A percentile compares a stretch with the other conserved stretches of the same genome.
Evolutionary conservation across 2,888 invertebrate species (phyloP).

Genomic region (Eupsilia transversa): DNA sequence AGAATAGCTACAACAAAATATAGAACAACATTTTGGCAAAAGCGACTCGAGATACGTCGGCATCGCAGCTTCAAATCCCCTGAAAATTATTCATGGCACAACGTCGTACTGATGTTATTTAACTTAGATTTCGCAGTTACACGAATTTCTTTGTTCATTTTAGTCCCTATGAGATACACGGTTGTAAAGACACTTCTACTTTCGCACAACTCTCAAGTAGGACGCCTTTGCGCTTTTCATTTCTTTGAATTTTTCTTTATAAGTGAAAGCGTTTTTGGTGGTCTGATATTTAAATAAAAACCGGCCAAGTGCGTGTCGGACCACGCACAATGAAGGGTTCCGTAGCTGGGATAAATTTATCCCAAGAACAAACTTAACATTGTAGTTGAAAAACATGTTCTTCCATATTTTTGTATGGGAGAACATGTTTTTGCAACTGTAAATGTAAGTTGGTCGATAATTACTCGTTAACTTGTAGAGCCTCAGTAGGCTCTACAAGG

Average conservation of each 20-base stretch:
- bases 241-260: constrained; percentile 39
- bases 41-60: constrained; percentile 61
- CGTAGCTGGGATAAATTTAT: too few species aligned
- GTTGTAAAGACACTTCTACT: constrained; percentile 51
- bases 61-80: constrained; percentile 61
- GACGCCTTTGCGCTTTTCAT: constrained; percentile 32
- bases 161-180: constrained; percentile 46
- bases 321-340: too few species aligned
- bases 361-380: too few species aligned
- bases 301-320: too few species aligned
- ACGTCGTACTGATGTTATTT: constrained; percentile 62
- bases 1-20: constrained; percentile 61
- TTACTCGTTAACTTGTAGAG: too few species aligned
- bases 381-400: too few species aligned
- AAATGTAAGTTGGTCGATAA: too few species aligned
- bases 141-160: constrained; percentile 57
- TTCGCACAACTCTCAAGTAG: constrained; percentile 35
- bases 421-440: too few species aligned
- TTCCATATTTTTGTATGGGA: too few species aligned
- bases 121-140: constrained; percentile 61
- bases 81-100: constrained; percentile 64
- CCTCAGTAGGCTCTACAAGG: too few species aligned
- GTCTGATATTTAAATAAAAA: not conserved
- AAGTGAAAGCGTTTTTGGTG: constrained; percentile 14
- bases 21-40: constrained; percentile 58